A percentile compares a stretch with the other conserved stretches of the same genome.
Conservation (phyloP, 2,888 invertebrate species). For the Byasa hedistus region DNA sequence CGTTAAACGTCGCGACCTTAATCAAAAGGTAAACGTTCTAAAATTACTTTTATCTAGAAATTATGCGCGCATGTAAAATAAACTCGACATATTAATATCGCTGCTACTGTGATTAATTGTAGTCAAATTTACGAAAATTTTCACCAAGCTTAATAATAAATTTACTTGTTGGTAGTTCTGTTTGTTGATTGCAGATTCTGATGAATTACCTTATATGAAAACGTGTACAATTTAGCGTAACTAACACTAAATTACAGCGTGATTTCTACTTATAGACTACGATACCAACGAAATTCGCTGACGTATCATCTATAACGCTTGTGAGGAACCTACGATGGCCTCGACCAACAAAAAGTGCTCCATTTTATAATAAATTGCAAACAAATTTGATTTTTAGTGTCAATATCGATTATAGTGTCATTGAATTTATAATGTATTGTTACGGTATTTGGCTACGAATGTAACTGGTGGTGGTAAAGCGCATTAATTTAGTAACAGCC, state of each 20-base stretch:
- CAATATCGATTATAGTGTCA: conserved; percentile 11
- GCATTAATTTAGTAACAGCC: too few relatives aligned
- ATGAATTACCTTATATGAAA: too few relatives aligned
- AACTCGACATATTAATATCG: background rate
- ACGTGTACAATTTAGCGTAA: too few relatives aligned
- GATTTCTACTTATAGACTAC: too few relatives aligned
- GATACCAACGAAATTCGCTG: conserved; percentile 3
- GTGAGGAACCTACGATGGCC: conserved; percentile 3
- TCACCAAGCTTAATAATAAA: too few relatives aligned
- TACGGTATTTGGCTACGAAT: too few relatives aligned
- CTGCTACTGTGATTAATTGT: background rate
- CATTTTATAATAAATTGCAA: background rate
- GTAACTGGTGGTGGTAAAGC: too few relatives aligned
- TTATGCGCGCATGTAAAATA: background rate
- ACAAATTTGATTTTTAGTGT: background rate
- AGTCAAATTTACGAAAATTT: too few relatives aligned
- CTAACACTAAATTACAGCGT: too few relatives aligned
- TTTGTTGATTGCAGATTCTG: too few relatives aligned
- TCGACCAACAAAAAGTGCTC: conserved; percentile 2
- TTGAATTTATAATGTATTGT: background rate
- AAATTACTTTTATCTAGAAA: conserved; percentile 14
- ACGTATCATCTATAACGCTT: background rate
- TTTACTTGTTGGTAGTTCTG: too few relatives aligned
- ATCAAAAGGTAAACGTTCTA: conserved; percentile 22
- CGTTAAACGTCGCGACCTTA: conserved; percentile 9